Evolutionary conservation across 2,888 invertebrate genomes (phyloP).

Genomic region (Sussaba pulchella): DNA sequence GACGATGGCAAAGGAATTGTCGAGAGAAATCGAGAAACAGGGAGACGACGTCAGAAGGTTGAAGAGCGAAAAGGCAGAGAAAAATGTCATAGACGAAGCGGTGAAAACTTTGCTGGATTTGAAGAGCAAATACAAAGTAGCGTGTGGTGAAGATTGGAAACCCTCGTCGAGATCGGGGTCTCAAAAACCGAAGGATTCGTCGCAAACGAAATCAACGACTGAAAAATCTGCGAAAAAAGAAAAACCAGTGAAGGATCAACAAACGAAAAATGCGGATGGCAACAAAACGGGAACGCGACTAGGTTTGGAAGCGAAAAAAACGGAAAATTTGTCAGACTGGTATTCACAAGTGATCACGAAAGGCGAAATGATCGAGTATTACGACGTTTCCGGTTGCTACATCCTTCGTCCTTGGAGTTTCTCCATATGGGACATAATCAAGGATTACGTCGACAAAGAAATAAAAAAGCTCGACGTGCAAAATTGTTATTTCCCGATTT

Average conservation of each 20-base stretch:
- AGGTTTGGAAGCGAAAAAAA: constrained; percentile 97
- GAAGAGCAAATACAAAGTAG: constrained; percentile 87
- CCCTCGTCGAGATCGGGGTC: constrained; percentile 62
- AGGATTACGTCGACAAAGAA: constrained; percentile 93
- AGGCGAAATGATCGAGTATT: constrained; percentile 99
- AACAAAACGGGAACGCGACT: constrained; percentile 96
- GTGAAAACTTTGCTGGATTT: constrained; percentile 87
- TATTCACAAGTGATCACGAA: constrained; percentile 97
- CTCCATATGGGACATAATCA: constrained; percentile 97
- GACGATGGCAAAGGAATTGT: constrained; percentile 69
- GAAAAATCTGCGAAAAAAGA: constrained; percentile 72
- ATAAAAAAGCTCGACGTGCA: constrained; percentile 97
- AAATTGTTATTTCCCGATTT: constrained; percentile 99
- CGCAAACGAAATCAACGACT: constrained; percentile 48
- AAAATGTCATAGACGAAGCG: constrained; percentile 85
- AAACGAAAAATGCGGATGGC: constrained; percentile 84
- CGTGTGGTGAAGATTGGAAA: constrained; percentile 86
- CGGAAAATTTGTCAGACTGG: constrained; percentile 98
- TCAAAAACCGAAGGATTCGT: constrained; percentile 55
- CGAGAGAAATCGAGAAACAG: constrained; percentile 84
- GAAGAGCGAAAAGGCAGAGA: constrained; percentile 77
- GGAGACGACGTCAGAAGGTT: constrained; percentile 78
- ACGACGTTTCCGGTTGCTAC: constrained; percentile 99
- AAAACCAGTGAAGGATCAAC: constrained; percentile 81
- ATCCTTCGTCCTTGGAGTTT: constrained; percentile 99